These are phyloP conservation scores for Antrozous pallidus DNA, from an alignment of 2,797 vertebrate species.

Conservation along the genomic window DNA sequence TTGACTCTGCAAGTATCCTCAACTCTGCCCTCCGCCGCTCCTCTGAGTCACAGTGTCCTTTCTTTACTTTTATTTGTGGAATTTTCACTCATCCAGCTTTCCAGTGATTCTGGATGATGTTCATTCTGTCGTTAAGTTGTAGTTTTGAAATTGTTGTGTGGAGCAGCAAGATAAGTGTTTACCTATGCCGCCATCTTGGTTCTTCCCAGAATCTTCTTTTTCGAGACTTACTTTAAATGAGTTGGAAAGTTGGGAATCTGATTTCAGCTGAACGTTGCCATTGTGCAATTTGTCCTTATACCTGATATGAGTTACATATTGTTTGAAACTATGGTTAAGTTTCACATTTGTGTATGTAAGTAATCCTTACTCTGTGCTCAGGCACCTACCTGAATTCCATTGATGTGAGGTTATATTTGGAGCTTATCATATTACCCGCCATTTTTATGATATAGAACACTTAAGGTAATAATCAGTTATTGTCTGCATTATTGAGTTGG, in stretches of 20 bases:
- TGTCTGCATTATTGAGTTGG: neutral
- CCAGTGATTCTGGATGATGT: no score
- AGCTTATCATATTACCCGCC: neutral
- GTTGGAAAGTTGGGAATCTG: neutral
- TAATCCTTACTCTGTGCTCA: neutral
- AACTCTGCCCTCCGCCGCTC: no score
- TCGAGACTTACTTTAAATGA: conserved; percentile 18
- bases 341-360: neutral
- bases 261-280: conserved; percentile 1
- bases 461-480: neutral
- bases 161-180: no score
- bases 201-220: no score
- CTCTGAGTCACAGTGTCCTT: no score
- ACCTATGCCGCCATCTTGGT: no score
- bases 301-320: neutral
- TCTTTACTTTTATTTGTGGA: no score
- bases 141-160: no score
- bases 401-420: conserved; percentile 7
- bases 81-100: no score
- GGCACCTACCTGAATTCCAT: conserved; percentile 17
- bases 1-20: no score
- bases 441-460: neutral
- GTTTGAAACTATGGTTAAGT: neutral
- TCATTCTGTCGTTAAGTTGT: no score
- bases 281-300: neutral